Conservation (phyloP, 2,797 vertebrate genomes). For the Clarias laeviceps region DNA sequence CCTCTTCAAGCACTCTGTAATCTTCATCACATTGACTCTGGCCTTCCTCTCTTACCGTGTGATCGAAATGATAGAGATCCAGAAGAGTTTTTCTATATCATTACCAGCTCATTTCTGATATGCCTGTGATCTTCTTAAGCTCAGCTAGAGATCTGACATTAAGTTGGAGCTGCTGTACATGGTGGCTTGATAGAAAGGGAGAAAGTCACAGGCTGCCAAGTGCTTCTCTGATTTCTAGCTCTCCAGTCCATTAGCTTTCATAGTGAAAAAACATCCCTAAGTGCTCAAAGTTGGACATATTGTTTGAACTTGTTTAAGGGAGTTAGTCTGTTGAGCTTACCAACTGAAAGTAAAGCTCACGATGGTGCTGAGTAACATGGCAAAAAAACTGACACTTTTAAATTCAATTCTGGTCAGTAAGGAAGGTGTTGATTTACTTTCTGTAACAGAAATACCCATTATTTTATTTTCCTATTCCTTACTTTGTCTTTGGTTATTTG, state of each 20-base stretch:
- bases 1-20: constrained; percentile 56
- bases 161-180: constrained; percentile 32
- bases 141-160: constrained; percentile 41
- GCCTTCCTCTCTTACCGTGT: constrained; percentile 45
- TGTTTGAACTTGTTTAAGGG: background rate
- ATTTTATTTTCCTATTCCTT: background rate
- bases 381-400: background rate
- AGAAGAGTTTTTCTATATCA: constrained; percentile 49
- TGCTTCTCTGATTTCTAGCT: constrained; percentile 41
- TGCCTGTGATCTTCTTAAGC: constrained; percentile 51
- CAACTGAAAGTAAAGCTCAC: background rate
- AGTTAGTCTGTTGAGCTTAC: background rate
- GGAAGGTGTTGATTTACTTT: background rate
- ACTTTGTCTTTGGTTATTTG: background rate
- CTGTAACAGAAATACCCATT: background rate
- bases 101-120: constrained; percentile 53
- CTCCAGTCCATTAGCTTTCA: constrained; percentile 41
- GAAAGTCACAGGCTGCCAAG: constrained; percentile 30
- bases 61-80: constrained; percentile 52
- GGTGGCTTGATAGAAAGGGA: constrained; percentile 37
- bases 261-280: constrained; percentile 6
- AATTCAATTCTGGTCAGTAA: background rate
- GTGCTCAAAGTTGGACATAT: background rate
- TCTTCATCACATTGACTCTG: constrained; percentile 58
- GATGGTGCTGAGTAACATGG: background rate